Conservation (phyloP, 2,888 invertebrate genomes). For the Himalopsyche kuldschensis region DNA sequence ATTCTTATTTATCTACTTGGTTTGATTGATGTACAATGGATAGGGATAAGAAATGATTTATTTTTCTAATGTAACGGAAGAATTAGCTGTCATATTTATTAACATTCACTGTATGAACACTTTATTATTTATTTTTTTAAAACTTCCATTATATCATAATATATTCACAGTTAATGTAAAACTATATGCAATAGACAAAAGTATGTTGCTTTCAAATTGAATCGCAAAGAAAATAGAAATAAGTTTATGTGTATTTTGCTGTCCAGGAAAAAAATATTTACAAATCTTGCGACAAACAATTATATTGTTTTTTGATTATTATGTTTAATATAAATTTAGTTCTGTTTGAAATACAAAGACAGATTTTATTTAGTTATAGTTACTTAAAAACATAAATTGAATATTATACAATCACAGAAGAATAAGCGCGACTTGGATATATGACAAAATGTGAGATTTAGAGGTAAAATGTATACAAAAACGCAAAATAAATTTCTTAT, state of each 20-base stretch:
- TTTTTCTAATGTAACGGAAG: neutral
- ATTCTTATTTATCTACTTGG: neutral
- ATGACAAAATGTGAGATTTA: no score
- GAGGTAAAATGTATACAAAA: no score
- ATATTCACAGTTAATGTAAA: neutral
- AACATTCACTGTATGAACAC: neutral
- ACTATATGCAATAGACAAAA: neutral
- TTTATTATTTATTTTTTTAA: neutral
- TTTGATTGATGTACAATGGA: neutral
- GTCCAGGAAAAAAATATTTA: neutral
- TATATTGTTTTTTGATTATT: no score
- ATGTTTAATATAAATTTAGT: no score
- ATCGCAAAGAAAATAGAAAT: neutral
- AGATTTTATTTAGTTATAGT: neutral
- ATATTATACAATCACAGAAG: neutral
- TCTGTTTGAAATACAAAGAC: neutral
- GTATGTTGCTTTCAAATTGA: neutral
- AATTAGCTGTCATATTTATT: neutral
- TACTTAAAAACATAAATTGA: neutral
- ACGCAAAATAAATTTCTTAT: no score
- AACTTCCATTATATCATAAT: neutral
- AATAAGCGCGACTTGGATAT: neutral
- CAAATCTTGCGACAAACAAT: neutral
- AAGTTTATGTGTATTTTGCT: neutral
- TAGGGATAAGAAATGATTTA: neutral